Percentiles rank a stretch among this genome's conserved stretches.
Conservation (phyloP, 2,113 vertebrate genomes). For the Tragelaphus buxtoni region DNA sequence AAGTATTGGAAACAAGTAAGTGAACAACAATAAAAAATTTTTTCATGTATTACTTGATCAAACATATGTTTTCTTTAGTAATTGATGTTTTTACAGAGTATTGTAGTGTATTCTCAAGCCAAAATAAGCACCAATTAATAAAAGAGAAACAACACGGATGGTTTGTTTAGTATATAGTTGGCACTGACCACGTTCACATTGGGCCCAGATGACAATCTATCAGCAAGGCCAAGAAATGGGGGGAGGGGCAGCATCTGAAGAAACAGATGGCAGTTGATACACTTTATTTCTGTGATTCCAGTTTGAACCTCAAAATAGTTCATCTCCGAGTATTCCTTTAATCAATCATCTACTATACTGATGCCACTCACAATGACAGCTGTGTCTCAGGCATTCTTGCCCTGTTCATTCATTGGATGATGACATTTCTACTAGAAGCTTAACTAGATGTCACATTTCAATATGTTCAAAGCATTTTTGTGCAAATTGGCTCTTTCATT, state of each 20-base stretch:
- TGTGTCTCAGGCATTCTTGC: neutral
- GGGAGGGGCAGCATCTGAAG: neutral
- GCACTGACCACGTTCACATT: too few species aligned
- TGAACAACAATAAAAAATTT: neutral
- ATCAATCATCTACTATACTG: neutral
- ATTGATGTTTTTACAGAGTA: neutral
- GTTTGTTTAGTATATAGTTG: neutral
- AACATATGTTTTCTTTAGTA: neutral
- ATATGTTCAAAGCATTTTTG: neutral
- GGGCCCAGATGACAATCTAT: neutral
- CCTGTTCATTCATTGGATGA: neutral
- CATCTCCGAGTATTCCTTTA: neutral
- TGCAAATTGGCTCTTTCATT: neutral
- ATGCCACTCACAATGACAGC: rapidly evolving
- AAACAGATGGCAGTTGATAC: neutral
- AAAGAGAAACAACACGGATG: neutral
- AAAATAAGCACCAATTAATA: neutral
- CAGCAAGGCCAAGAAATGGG: neutral
- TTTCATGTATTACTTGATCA: neutral
- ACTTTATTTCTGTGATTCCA: neutral
- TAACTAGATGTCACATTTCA: neutral
- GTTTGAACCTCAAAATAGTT: neutral
- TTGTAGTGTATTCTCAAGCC: neutral
- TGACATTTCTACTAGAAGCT: neutral
- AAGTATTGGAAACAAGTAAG: neutral